These are phyloP conservation scores for Orchesellides sinensis DNA, from an alignment of 2,888 invertebrate genomes.

Conservation along the genomic window DNA sequence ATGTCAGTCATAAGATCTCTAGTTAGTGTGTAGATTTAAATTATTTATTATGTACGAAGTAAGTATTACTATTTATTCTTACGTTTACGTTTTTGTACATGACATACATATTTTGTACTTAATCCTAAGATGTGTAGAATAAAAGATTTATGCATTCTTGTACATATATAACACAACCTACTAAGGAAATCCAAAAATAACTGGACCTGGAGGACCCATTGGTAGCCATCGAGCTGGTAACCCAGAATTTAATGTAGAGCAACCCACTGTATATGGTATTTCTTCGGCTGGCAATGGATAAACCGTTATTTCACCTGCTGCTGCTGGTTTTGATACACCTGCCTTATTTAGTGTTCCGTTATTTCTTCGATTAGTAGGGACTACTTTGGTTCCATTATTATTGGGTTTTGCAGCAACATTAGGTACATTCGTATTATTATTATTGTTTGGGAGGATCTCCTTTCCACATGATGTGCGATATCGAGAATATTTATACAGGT, in stretches of 20 bases:
- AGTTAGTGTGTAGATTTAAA: no score
- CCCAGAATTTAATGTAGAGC: slow-evolving; percentile 39
- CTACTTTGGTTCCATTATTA: slow-evolving; percentile 8
- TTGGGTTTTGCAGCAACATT: background rate
- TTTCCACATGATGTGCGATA: slow-evolving; percentile 50
- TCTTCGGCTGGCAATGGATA: slow-evolving; percentile 50
- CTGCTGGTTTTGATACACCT: background rate
- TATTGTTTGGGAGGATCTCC: slow-evolving; percentile 14
- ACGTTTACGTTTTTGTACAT: background rate
- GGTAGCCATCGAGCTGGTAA: slow-evolving; percentile 13
- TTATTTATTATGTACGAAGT: background rate
- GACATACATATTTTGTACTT: background rate
- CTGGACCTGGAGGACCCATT: slow-evolving; percentile 50
- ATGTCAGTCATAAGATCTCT: background rate
- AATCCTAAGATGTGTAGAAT: background rate
- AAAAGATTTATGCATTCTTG: background rate
- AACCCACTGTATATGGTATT: slow-evolving; percentile 47
- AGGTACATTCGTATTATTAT: background rate
- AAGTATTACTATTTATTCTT: background rate
- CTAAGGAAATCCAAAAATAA: slow-evolving; percentile 59
- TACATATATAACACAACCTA: background rate
- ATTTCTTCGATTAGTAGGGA: slow-evolving; percentile 23
- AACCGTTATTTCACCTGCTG: slow-evolving; percentile 45
- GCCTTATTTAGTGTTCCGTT: slow-evolving; percentile 35
- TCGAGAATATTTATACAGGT: slow-evolving; percentile 44